Conservation (phyloP, 2,888 invertebrate species). For the Caenorhabditis afra region DNA sequence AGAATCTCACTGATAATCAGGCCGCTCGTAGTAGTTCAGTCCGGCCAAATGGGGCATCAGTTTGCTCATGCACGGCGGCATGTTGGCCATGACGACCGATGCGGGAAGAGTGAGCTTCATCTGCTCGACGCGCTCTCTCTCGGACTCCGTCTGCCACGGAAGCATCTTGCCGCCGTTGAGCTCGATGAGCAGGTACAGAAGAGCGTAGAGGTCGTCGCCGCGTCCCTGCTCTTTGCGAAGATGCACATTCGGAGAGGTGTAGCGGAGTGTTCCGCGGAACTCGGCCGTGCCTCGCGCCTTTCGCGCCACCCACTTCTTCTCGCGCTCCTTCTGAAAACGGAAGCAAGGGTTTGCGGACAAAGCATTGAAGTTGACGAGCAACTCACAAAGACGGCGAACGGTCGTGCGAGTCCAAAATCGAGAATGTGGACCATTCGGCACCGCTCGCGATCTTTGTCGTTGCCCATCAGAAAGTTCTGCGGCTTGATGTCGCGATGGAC, state of each 20-base stretch:
- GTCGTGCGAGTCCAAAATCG: constrained; percentile 72
- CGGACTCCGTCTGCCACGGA: constrained; percentile 71
- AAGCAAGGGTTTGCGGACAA: background rate
- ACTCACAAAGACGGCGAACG: constrained; percentile 56
- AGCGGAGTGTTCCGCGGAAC: constrained; percentile 76
- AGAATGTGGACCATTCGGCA: constrained; percentile 68
- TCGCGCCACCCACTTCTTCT: constrained; percentile 61
- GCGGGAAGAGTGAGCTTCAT: constrained; percentile 61
- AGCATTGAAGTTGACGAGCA: too few species aligned
- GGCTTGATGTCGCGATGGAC: constrained; percentile 70
- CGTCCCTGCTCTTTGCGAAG: constrained; percentile 68
- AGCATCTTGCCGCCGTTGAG: constrained; percentile 84
- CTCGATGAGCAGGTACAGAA: constrained; percentile 68
- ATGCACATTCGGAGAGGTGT: constrained; percentile 72
- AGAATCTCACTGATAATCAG: constrained; percentile 65
- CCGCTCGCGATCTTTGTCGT: constrained; percentile 60
- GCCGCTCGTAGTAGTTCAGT: constrained; percentile 67
- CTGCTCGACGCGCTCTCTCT: constrained; percentile 57
- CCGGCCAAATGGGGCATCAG: constrained; percentile 61
- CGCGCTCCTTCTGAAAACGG: background rate
- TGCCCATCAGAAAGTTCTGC: constrained; percentile 73
- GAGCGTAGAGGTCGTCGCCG: constrained; percentile 61
- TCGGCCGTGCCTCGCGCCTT: constrained; percentile 71
- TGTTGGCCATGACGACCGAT: constrained; percentile 60
- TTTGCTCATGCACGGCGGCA: constrained; percentile 59